Conservation (phyloP, 2,797 vertebrate species). For the Pseudochirops cupreus region DNA sequence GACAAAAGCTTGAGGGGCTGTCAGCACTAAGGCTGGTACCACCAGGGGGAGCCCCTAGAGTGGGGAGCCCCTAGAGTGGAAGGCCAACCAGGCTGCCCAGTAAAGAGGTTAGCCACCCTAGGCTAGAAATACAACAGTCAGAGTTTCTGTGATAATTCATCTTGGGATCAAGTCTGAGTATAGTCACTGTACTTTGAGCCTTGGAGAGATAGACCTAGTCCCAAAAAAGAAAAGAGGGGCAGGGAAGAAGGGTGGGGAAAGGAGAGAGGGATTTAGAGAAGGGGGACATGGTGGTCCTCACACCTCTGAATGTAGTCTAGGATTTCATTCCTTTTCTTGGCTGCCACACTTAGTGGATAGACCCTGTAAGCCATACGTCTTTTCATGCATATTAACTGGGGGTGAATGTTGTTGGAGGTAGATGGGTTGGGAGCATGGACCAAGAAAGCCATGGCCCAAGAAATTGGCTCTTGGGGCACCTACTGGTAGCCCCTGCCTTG, state of each 20-base stretch:
- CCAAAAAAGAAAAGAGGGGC: not conserved
- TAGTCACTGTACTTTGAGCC: not conserved
- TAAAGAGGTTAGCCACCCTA: not conserved
- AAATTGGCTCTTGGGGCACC: conserved; percentile 41
- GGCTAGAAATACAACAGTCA: not conserved
- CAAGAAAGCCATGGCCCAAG: conserved; percentile 10
- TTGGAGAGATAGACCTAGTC: not conserved
- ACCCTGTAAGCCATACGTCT: not conserved
- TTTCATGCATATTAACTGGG: not conserved
- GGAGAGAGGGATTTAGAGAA: not conserved
- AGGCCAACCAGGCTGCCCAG: not conserved
- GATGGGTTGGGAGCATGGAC: not conserved
- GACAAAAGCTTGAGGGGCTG: not conserved
- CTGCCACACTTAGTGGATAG: not conserved
- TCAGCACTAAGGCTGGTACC: not conserved
- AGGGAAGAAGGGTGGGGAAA: not conserved
- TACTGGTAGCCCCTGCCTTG: conserved; percentile 36
- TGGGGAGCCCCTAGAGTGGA: not conserved
- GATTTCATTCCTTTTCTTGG: not conserved
- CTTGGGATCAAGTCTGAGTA: not conserved
- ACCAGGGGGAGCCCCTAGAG: not conserved
- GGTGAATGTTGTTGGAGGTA: not conserved
- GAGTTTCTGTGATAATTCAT: not conserved
- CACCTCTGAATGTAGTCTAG: not conserved
- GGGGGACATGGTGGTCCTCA: not conserved